Conservation (phyloP, 2,113 vertebrate species). For the Gymnobelideus leadbeateri region DNA sequence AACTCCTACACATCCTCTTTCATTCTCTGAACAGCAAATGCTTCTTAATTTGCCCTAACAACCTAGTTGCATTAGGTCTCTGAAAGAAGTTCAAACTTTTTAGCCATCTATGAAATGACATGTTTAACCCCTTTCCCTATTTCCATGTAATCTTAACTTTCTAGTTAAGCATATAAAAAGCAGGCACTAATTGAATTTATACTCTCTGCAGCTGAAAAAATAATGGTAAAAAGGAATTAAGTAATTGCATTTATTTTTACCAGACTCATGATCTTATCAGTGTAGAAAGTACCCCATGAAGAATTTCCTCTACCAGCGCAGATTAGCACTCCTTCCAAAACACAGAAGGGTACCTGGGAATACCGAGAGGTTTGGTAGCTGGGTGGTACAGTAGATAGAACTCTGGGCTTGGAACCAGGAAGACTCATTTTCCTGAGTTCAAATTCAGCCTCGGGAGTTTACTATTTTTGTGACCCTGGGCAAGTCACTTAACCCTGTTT, state of each 20-base stretch:
- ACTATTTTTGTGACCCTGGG: neutral
- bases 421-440: neutral
- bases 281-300: neutral
- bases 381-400: neutral
- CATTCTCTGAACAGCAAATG: neutral
- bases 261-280: neutral
- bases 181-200: neutral
- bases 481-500: neutral
- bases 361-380: neutral
- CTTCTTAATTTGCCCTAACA: neutral
- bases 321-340: neutral
- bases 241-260: neutral
- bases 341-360: too few relatives aligned
- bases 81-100: neutral
- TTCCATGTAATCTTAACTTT: neutral
- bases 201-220: neutral
- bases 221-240: neutral
- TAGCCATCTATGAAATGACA: neutral
- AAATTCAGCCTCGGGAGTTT: neutral
- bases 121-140: neutral
- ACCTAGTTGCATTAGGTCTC: neutral
- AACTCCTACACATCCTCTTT: neutral
- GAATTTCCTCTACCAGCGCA: neutral
- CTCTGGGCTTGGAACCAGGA: neutral
- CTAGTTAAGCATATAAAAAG: neutral